Conservation (phyloP, 1,140 invertebrate genomes). For the Panagrolaimus sp. region DNA sequence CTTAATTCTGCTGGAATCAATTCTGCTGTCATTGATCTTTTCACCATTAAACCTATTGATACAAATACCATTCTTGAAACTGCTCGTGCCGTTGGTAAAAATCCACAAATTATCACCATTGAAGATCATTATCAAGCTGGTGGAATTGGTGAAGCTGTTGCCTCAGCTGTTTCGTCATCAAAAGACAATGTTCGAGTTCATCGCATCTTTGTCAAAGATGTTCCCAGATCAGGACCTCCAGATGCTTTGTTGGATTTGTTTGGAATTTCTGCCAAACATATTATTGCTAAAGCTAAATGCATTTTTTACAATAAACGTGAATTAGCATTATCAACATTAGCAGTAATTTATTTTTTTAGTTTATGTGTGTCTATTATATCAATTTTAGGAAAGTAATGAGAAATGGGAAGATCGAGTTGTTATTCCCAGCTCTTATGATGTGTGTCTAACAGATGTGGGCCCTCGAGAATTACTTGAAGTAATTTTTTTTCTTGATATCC, state of each 20-base stretch:
- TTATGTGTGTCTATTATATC: too few species aligned
- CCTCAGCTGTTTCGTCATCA: conserved; percentile 72
- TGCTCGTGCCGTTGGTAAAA: conserved; percentile 74
- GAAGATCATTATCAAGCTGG: conserved; percentile 95
- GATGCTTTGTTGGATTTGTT: conserved; percentile 76
- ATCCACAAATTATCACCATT: conserved; percentile 73
- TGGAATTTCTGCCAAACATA: conserved; percentile 77
- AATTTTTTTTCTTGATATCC: too few species aligned
- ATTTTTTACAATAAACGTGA: too few species aligned
- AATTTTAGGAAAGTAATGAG: too few species aligned
- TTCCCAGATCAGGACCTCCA: conserved; percentile 86
- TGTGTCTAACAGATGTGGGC: too few species aligned
- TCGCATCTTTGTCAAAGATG: conserved; percentile 74
- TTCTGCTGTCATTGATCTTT: conserved; percentile 51
- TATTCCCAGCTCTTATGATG: too few species aligned
- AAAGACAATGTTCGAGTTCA: conserved; percentile 70
- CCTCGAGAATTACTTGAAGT: too few species aligned
- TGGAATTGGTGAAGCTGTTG: conserved; percentile 89
- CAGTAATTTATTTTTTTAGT: too few species aligned
- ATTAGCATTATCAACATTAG: too few species aligned
- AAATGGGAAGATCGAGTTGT: too few species aligned
- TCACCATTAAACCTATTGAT: conserved; percentile 82
- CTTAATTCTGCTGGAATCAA: conserved; percentile 67
- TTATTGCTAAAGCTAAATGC: conserved; percentile 70
- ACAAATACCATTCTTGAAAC: conserved; percentile 71